Conservation (phyloP, 2,797 vertebrate species). For the Gambelia wislizenii region DNA sequence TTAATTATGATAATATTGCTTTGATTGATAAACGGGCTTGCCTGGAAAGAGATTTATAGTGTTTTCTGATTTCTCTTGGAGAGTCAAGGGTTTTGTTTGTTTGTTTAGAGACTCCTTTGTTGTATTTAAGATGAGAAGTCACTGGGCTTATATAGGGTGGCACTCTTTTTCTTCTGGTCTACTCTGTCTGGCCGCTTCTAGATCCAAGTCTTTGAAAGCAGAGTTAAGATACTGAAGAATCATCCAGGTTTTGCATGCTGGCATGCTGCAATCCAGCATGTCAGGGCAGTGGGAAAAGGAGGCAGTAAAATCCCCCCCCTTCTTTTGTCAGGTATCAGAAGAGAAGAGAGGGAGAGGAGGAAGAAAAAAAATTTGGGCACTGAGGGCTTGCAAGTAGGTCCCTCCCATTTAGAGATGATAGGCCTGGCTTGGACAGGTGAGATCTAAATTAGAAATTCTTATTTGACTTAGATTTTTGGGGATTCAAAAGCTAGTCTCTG, state of each 20-base stretch:
- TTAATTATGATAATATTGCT: too few species aligned
- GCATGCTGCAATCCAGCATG: background rate
- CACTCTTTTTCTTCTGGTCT: background rate
- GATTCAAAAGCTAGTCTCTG: background rate
- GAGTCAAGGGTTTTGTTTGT: too few species aligned
- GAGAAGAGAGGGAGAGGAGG: too few species aligned
- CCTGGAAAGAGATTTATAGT: background rate
- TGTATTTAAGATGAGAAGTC: background rate
- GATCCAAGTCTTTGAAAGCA: background rate
- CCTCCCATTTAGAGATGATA: background rate
- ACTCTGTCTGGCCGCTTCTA: too few species aligned
- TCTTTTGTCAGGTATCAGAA: background rate
- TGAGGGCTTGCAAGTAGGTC: too few species aligned
- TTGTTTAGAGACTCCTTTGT: background rate
- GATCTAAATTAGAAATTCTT: background rate
- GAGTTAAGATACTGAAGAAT: background rate
- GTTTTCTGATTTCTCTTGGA: background rate
- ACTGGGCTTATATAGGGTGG: background rate
- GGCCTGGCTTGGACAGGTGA: background rate
- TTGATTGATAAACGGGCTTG: too few species aligned
- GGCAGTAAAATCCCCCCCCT: background rate
- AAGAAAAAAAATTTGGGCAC: background rate
- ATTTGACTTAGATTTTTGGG: background rate
- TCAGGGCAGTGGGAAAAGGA: background rate
- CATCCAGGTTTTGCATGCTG: background rate